Percentiles rank a stretch among this genome's conserved stretches.
These are phyloP conservation scores for Rhombomys opimus DNA, from an alignment of 2,113 vertebrate genomes.

Conservation along the genomic window DNA sequence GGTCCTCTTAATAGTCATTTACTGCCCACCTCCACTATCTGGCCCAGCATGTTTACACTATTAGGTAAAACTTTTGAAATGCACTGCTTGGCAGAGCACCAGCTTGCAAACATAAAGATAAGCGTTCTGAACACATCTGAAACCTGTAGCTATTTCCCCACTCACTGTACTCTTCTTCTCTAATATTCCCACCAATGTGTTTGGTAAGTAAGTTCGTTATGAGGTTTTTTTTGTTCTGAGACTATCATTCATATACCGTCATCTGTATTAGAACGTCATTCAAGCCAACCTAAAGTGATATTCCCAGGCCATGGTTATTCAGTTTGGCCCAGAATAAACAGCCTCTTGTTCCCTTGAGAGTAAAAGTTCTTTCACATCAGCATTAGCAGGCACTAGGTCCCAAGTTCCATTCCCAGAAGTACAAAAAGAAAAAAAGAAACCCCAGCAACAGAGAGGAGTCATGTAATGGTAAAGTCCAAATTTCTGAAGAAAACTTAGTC, in stretches of 20 bases:
- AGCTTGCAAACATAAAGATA: neutral
- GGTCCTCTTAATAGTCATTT: neutral
- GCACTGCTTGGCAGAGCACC: neutral
- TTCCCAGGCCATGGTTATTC: neutral
- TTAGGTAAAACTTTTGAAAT: neutral
- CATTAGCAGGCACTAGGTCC: neutral
- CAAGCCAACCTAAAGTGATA: neutral
- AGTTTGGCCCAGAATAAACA: neutral
- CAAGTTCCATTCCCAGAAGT: neutral
- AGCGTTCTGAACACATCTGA: neutral
- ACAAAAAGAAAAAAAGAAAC: neutral
- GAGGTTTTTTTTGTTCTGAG: neutral
- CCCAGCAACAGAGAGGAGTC: neutral
- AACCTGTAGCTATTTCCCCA: neutral
- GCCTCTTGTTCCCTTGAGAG: neutral
- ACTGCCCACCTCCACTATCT: neutral
- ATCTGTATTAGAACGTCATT: neutral
- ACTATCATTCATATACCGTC: neutral
- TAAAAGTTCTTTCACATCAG: neutral
- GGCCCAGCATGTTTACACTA: neutral
- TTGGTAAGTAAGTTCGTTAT: neutral
- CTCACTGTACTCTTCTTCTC: neutral
- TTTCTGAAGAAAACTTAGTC: neutral
- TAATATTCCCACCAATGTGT: neutral
- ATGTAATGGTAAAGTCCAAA: neutral